Base-by-base conservation (phyloP, 2,888 invertebrate species). In the Cremastinae sp. region DNA sequence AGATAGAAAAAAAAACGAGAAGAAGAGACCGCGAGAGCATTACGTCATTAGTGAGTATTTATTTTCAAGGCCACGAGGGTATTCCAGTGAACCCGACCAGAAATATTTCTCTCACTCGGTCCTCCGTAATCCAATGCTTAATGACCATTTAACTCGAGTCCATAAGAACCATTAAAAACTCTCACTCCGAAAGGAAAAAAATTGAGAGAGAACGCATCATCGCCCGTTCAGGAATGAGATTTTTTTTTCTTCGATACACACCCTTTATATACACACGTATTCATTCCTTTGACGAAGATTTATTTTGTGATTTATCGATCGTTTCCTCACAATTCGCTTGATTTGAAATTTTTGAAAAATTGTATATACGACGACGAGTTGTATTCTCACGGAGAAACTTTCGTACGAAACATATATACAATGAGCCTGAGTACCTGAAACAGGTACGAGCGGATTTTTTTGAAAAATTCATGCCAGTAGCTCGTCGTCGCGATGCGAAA, bases 1-100 rank as follows among this genome's bases (percentile, higher is more conserved):
- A 53, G 36, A 34, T 22, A 41, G 34, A 72, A 34, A 61, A 22
- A 71, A 20, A 20, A 10, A 0, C n/a, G 43, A 20, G 64, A 49
- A 45, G 36, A 22, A 38, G 38, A 10, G 20, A 14, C 49, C 56
- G n/a, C n/a, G n/a, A 49, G 47, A 66, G 56, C 74, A 65, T 79
- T 75, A 76, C 75, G 74, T 79, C 79, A 79, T 79, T 79, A 79
- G 79, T 74, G 78, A 74, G 79, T 78, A 79, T 79, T 78, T 79
- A 74, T 79, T 78, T 79, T 74, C 79, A 79, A 79, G 79, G 79
- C 79, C 78, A 71, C 72, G 71, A 8, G 14, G n/a, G n/a, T n/a
- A n/a, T 41, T 22, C 38, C 68, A 22, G 45, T 53, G 36, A 45
- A 61, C 22, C 53, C 49, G 12, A 38, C 16, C 56, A 28, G 41